phyloP scores from a whole-genome alignment of 2,797 vertebrate species.

The Clarias fuscus region DNA sequence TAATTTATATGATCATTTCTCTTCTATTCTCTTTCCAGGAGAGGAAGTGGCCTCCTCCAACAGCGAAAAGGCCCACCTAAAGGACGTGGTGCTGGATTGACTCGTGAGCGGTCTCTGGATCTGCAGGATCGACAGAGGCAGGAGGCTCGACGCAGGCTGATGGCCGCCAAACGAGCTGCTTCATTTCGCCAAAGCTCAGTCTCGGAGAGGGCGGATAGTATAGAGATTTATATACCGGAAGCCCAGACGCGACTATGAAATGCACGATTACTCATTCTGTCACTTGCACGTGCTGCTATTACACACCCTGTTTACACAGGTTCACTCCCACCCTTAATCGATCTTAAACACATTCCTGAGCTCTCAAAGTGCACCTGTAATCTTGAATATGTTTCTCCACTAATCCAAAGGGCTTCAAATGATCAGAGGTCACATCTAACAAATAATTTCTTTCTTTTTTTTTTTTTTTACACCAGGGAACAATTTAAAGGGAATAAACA shows the following conservation, averaged over 20 bases:
- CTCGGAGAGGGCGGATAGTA: constrained; percentile 96
- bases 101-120: constrained; percentile 93
- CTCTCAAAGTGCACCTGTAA: constrained; percentile 17
- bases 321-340: constrained; percentile 11
- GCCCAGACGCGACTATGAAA: constrained; percentile 97
- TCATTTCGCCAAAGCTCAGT: constrained; percentile 97
- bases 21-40: constrained; percentile 63
- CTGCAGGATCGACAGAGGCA: constrained; percentile 95
- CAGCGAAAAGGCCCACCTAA: constrained; percentile 91
- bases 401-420: background rate
- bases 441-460: background rate
- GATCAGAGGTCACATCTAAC: background rate
- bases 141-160: constrained; percentile 91
- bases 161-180: constrained; percentile 95
- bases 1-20: background rate
- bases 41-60: constrained; percentile 85
- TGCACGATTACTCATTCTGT: constrained; percentile 51
- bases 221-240: constrained; percentile 99
- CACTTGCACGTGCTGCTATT: constrained; percentile 46
- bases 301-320: constrained; percentile 42
- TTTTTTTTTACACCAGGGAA: background rate
- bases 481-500: background rate
- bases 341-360: constrained; percentile 9
- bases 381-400: constrained; percentile 32
- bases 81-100: constrained; percentile 83